Conservation (phyloP, 2,888 invertebrate species). For the Troides aeacus region DNA sequence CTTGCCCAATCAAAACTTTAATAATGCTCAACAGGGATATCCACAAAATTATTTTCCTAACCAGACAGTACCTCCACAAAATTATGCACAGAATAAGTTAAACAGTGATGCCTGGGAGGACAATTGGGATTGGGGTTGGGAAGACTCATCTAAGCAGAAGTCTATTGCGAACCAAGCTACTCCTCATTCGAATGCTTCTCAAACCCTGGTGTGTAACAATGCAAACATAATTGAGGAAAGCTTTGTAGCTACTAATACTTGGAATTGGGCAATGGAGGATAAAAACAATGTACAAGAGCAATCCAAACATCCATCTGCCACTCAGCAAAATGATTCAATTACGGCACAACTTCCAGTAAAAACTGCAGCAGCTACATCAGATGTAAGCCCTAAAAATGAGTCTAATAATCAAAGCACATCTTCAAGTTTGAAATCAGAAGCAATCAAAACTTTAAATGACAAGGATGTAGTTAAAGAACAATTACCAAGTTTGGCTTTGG, state of each 20-base stretch:
- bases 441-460: constrained; percentile 63
- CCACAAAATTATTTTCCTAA: constrained; percentile 60
- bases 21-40: constrained; percentile 49
- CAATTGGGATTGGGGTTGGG: constrained; percentile 83
- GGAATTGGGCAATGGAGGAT: constrained; percentile 83
- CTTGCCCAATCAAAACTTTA: constrained; percentile 53
- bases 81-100: constrained; percentile 46
- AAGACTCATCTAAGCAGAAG: constrained; percentile 72
- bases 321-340: constrained; percentile 40
- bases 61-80: constrained; percentile 50
- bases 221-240: constrained; percentile 80
- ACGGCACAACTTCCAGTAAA: constrained; percentile 38
- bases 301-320: constrained; percentile 24
- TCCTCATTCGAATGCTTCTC: constrained; percentile 35
- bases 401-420: constrained; percentile 37
- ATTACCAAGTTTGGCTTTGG: constrained; percentile 69
- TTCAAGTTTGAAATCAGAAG: constrained; percentile 42
- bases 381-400: constrained; percentile 43
- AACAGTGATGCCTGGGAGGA: constrained; percentile 67
- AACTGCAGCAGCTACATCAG: constrained; percentile 32
- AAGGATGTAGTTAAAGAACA: constrained; percentile 63
- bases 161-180: constrained; percentile 37
- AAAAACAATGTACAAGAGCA: constrained; percentile 50
- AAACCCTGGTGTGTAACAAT: constrained; percentile 53
- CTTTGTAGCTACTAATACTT: constrained; percentile 78